phyloP scores from a whole-genome alignment of 2,113 vertebrate genomes.

The Thalassarche chlororhynchos region DNA sequence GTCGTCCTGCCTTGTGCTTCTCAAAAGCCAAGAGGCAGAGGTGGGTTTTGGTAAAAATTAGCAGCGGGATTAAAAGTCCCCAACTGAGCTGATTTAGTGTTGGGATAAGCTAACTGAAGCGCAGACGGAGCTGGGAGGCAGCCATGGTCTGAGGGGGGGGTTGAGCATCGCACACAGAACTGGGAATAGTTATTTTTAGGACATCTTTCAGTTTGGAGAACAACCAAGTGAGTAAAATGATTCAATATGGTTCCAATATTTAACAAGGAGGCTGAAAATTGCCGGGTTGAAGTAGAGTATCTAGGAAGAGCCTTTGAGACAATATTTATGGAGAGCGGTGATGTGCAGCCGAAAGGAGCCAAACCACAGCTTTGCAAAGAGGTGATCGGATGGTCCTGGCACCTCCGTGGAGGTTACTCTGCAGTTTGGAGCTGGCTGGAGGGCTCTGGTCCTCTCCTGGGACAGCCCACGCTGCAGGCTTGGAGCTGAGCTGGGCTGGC shows the following conservation, averaged over 20 bases:
- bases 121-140: not conserved
- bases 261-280: not conserved
- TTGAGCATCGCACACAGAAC: not conserved
- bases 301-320: not conserved
- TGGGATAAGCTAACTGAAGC: not conserved
- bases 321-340: not conserved
- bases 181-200: conserved; percentile 58
- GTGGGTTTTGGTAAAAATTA: not conserved
- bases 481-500: not conserved
- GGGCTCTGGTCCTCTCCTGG: not conserved
- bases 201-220: conserved; percentile 14
- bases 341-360: not conserved
- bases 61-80: not conserved
- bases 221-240: not conserved
- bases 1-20: not conserved
- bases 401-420: not conserved
- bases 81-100: not conserved
- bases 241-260: conserved; percentile 28
- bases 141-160: not conserved
- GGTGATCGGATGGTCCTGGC: not conserved
- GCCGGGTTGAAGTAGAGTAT: not conserved
- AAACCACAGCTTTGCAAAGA: not conserved
- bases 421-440: not conserved
- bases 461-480: not conserved
- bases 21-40: not conserved